Evolutionary conservation across 23 tunicate genomes (phyloP).

Genomic region (Clavelina lepadiformis): DNA sequence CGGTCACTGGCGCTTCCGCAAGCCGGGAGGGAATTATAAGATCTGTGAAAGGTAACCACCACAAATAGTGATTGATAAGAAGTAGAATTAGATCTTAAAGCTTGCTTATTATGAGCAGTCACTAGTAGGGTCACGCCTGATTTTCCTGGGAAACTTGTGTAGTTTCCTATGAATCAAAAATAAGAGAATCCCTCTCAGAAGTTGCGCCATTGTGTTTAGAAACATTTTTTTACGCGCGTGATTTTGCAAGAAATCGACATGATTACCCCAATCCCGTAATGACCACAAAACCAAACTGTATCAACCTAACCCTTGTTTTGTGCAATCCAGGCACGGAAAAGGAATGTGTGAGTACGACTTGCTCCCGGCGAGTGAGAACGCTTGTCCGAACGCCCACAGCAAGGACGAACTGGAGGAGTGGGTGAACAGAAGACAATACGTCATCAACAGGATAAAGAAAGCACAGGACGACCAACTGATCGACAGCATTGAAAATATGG

Average conservation of each 20-base stretch:
- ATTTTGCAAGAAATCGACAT: background rate
- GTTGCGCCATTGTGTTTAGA: too few relatives aligned
- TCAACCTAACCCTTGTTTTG: background rate
- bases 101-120: too few relatives aligned
- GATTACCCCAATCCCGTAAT: background rate
- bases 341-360: constrained; percentile 66
- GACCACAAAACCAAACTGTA: background rate
- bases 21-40: constrained; percentile 77
- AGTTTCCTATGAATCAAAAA: too few relatives aligned
- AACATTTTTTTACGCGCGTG: too few relatives aligned
- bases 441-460: constrained; percentile 65
- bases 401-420: constrained; percentile 80
- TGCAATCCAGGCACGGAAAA: constrained; percentile 45
- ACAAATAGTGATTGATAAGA: too few relatives aligned
- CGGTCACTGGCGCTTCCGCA: constrained; percentile 82
- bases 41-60: constrained; percentile 81
- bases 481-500: constrained; percentile 44
- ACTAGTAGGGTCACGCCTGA: too few relatives aligned
- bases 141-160: too few relatives aligned
- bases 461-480: constrained; percentile 79
- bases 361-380: constrained; percentile 56
- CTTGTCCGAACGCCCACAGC: constrained; percentile 67
- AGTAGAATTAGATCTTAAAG: too few relatives aligned
- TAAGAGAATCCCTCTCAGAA: too few relatives aligned
- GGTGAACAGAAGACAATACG: constrained; percentile 63